Evolutionary conservation across 2,113 vertebrate species (phyloP), one percentile per base, ranked within the genome.

Genomic region (Lutjanus erythropterus): DNA sequence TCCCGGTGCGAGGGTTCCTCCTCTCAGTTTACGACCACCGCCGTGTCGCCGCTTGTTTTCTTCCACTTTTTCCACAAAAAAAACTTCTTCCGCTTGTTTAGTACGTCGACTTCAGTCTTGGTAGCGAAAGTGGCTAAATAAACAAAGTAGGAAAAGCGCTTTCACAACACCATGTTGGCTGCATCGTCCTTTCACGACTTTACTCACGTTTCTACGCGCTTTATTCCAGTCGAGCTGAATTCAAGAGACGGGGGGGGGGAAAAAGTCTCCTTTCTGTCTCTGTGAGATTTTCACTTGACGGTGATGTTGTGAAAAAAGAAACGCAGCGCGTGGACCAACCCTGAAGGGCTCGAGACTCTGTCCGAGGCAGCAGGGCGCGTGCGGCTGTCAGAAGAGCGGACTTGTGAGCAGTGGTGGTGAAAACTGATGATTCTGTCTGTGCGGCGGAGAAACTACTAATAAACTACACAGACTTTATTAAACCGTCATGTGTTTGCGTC

Each of bases 341-440:
- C 39, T 6, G 42, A 59, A 49, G 9, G 61, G 59, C 64, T 53
- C 33, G 27, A 52, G 11, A 2, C 44, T 0, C 1, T 1, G 21
- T 72, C 49, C 53, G 10, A 21, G 31, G 39, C 68, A 31, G 77
- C 72, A 1, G 56, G 42, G 70, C 59, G 76, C 47, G 69, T 46
- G 75, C 75, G 50, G 74, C 75, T 84, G 78, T 71, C 82, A 68
- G 52, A 16, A 12, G 78, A 18, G n/a, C n/a, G n/a, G n/a, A n/a
- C n/a, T n/a, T n/a, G n/a, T n/a, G n/a, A n/a, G n/a, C n/a, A n/a
- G n/a, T n/a, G n/a, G n/a, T n/a, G n/a, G n/a, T 65, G 71, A 18
- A 52, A 6, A 16, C 9, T 21, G 9, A 52, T 21, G 19, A 50
- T n/a, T n/a, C n/a, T n/a, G n/a, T n/a, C n/a, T n/a, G n/a, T 12